These are phyloP conservation scores for Heliconius sara DNA, from an alignment of 2,888 invertebrate species.

Conservation along the genomic window DNA sequence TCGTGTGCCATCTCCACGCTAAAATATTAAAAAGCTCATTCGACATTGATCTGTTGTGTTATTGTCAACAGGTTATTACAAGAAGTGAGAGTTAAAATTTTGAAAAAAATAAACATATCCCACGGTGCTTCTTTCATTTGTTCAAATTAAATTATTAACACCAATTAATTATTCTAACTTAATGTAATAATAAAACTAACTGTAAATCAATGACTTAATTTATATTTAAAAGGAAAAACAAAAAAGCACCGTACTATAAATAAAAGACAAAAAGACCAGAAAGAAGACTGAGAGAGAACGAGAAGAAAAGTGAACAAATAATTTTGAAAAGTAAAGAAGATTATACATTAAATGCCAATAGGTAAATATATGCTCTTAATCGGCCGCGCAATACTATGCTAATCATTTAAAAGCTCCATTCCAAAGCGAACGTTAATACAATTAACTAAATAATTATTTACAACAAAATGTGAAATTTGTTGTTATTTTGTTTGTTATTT, in stretches of 20 bases:
- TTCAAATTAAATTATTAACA: conserved; percentile 6
- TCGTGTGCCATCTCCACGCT: conserved; percentile 75
- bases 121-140: conserved; percentile 42
- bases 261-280: conserved; percentile 53
- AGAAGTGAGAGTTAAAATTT: conserved; percentile 39
- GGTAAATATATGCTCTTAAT: conserved; percentile 37
- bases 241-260: conserved; percentile 58
- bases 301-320: conserved; percentile 52
- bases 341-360: conserved; percentile 28
- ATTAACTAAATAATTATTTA: background rate
- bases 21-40: conserved; percentile 67
- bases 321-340: conserved; percentile 30
- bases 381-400: conserved; percentile 31
- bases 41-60: conserved; percentile 46
- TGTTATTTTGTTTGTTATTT: too few relatives aligned
- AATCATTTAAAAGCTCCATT: background rate
- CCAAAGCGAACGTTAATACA: background rate
- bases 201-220: background rate
- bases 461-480: background rate
- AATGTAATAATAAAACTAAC: background rate
- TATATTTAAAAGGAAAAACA: conserved; percentile 35
- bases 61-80: conserved; percentile 30
- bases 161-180: background rate
- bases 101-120: conserved; percentile 34
- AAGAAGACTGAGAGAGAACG: conserved; percentile 65